Evolutionary conservation across 1,140 invertebrate genomes (phyloP).

Genomic region (Stegodyphus mimosarum): DNA sequence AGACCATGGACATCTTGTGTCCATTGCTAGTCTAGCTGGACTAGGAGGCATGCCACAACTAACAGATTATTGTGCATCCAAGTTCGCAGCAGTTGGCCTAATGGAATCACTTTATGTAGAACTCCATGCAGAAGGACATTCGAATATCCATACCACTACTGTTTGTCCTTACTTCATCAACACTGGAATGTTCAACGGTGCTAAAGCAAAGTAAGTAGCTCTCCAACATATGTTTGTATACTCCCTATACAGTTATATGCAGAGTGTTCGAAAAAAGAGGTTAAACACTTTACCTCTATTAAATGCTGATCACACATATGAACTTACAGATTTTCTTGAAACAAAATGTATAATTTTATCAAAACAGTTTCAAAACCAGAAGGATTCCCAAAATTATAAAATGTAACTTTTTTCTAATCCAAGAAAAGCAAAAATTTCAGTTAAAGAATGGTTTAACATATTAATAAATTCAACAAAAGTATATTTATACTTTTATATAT

Average conservation of each 20-base stretch:
- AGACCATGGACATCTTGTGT: conserved; percentile 93
- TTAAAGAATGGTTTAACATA: no score
- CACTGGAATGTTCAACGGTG: conserved; percentile 94
- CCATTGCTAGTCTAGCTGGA: conserved; percentile 93
- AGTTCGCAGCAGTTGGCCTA: conserved; percentile 92
- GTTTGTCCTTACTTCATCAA: conserved; percentile 95
- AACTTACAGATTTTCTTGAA: background rate
- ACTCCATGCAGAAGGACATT: conserved; percentile 72
- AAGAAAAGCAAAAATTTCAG: no score
- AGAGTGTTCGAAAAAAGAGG: no score
- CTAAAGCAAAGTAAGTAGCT: conserved; percentile 19
- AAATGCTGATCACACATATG: background rate
- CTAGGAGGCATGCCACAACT: conserved; percentile 84
- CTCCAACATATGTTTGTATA: background rate
- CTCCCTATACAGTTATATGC: no score
- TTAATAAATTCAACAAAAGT: no score
- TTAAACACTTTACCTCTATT: background rate
- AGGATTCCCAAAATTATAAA: no score
- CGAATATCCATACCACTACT: conserved; percentile 87
- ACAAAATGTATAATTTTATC: background rate
- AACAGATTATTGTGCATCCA: conserved; percentile 95
- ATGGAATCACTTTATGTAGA: conserved; percentile 88
- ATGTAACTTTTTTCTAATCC: no score
- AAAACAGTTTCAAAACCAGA: no score
- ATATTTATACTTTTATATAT: no score